A percentile compares a stretch with the other conserved stretches of the same genome.
Evolutionary conservation across 2,113 vertebrate species (phyloP).

Genomic region (Tyto alba): DNA sequence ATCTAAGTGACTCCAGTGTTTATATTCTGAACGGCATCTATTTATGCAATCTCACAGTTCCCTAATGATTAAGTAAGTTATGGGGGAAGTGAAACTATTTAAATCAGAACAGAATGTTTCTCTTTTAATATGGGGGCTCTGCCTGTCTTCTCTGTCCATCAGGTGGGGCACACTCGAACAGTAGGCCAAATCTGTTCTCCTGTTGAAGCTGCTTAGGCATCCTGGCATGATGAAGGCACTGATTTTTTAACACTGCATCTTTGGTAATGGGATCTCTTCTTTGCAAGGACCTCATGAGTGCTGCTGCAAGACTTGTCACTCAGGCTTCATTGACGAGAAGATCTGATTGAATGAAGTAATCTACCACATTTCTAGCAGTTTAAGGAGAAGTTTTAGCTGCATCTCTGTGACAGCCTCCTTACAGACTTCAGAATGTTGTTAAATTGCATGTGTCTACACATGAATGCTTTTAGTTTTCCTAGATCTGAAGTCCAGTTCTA

Average conservation of each 20-base stretch:
- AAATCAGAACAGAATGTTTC: slow-evolving; percentile 27
- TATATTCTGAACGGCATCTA: slow-evolving; percentile 23
- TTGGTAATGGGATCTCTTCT: not conserved
- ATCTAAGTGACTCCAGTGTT: not conserved
- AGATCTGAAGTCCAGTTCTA: not conserved
- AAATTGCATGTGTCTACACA: not conserved
- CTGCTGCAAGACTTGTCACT: not conserved
- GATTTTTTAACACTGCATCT: not conserved
- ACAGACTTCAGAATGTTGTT: not conserved
- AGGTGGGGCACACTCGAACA: not conserved
- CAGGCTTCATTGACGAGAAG: not conserved
- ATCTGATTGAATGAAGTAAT: not conserved
- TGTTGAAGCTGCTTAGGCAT: not conserved
- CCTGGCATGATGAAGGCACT: not conserved
- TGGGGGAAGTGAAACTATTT: not conserved
- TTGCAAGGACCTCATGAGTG: not conserved
- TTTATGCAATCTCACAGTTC: slow-evolving; percentile 28
- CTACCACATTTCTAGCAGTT: not conserved
- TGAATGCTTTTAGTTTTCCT: not conserved
- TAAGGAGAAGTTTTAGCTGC: not conserved
- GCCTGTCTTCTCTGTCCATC: not conserved
- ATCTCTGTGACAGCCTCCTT: not conserved
- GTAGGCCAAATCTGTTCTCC: not conserved
- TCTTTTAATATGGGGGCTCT: not conserved
- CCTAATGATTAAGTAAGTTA: not conserved